phyloP scores from a whole-genome alignment of 2,113 vertebrate species.

The Patagioenas fasciata region DNA sequence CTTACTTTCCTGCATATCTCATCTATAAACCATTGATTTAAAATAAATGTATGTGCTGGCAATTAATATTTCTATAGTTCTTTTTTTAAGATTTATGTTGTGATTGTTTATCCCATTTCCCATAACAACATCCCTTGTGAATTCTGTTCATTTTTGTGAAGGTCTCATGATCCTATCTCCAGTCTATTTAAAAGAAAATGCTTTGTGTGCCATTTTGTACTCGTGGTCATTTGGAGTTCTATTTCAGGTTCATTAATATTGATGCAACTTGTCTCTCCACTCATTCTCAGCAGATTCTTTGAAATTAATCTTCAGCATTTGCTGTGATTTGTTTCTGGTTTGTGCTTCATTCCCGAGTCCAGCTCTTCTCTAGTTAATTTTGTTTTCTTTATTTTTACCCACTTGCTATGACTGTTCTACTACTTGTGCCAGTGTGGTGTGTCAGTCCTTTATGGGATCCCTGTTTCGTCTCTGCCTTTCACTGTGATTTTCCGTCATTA shows the following conservation, averaged over 20 bases:
- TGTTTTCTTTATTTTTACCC: conserved; percentile 79
- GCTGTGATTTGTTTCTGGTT: conserved; percentile 74
- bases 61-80: conserved; percentile 52
- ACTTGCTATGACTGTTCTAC: conserved; percentile 69
- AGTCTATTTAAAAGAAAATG: conserved; percentile 77
- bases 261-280: conserved; percentile 70
- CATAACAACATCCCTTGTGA: conserved; percentile 50
- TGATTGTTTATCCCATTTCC: conserved; percentile 71
- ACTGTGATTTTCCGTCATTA: conserved; percentile 85
- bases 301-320: conserved; percentile 78
- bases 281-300: conserved; percentile 70
- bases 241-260: conserved; percentile 82
- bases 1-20: background rate
- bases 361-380: conserved; percentile 77
- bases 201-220: conserved; percentile 67
- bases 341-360: conserved; percentile 47
- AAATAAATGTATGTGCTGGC: background rate
- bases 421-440: conserved; percentile 70
- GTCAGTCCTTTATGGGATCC: conserved; percentile 77
- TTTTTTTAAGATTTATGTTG: conserved; percentile 48
- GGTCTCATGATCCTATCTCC: conserved; percentile 74
- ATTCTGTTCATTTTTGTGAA: conserved; percentile 69
- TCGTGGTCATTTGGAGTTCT: conserved; percentile 65
- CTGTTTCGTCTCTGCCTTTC: conserved; percentile 76
- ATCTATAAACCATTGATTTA: background rate